These are phyloP conservation scores for Anthophora plumipes DNA, from an alignment of 2,888 invertebrate genomes.

Conservation along the genomic window DNA sequence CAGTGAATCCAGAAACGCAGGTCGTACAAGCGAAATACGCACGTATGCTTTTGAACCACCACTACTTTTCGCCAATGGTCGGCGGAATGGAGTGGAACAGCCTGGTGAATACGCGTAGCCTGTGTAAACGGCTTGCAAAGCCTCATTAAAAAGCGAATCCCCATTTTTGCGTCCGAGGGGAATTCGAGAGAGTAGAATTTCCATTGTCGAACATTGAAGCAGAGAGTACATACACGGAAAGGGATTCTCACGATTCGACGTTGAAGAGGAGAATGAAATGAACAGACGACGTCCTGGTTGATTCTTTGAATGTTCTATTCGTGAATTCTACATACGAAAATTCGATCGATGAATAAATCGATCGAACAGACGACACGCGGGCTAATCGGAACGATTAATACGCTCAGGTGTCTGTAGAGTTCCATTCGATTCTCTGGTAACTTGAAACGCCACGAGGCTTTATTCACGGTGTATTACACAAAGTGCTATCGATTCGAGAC, in stretches of 20 bases:
- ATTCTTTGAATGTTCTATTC: not conserved
- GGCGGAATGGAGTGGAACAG: not conserved
- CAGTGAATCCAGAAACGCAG: not conserved
- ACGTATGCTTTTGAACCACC: not conserved
- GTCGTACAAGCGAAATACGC: not conserved
- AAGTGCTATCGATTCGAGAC: conserved; percentile 56
- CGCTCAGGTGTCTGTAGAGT: conserved; percentile 2
- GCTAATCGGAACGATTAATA: conserved; percentile 6
- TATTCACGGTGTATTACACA: conserved; percentile 45
- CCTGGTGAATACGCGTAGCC: not conserved
- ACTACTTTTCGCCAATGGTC: not conserved
- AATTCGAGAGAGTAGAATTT: not conserved
- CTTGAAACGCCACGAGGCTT: conserved; percentile 32
- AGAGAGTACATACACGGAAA: not conserved
- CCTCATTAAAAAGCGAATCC: not conserved
- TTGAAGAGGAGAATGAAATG: not conserved
- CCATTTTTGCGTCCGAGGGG: conserved; percentile 1
- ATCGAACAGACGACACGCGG: not conserved
- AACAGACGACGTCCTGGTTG: not conserved
- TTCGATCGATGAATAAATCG: not conserved
- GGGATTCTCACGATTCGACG: not conserved
- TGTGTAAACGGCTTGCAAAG: conserved; percentile 10
- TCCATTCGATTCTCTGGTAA: conserved; percentile 26
- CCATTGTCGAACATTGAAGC: not conserved
- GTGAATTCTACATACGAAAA: no score